phyloP scores from a whole-genome alignment of 2,797 vertebrate species.

The Chiroxiphia lanceolata region DNA sequence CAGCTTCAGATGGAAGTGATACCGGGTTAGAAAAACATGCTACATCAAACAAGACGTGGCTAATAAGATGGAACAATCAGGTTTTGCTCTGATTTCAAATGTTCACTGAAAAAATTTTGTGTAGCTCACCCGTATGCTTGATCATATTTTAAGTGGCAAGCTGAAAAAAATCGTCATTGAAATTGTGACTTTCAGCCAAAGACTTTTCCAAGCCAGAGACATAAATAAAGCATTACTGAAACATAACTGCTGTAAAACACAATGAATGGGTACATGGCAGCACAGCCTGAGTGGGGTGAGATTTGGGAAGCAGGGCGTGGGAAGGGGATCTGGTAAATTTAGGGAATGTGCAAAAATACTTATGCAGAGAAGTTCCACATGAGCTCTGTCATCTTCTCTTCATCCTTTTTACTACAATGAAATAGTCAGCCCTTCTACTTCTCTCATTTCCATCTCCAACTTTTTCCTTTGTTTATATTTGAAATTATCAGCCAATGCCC shows the following conservation, averaged over 20 bases:
- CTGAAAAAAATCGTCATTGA: background rate
- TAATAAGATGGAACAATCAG: slow-evolving; percentile 35
- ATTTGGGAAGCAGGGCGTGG: background rate
- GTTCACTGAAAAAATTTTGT: background rate
- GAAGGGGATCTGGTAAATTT: background rate
- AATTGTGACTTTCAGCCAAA: slow-evolving; percentile 46
- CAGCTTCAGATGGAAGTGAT: slow-evolving; percentile 49
- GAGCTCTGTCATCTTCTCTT: background rate
- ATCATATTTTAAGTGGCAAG: slow-evolving; percentile 29
- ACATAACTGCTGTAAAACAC: background rate
- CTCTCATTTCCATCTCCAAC: background rate
- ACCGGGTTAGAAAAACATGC: slow-evolving; percentile 51
- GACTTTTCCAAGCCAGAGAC: slow-evolving; percentile 13
- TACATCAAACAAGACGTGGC: slow-evolving; percentile 17
- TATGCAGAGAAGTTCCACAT: background rate
- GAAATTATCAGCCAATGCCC: background rate
- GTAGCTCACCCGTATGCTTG: slow-evolving; percentile 13
- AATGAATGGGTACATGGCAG: background rate
- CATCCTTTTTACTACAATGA: background rate
- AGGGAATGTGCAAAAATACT: background rate
- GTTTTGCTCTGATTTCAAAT: slow-evolving; percentile 57
- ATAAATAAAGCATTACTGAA: background rate
- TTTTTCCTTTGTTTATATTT: background rate
- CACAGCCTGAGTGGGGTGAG: background rate
- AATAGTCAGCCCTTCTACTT: background rate